Evolutionary conservation across 2,888 invertebrate genomes (phyloP), one percentile per base, ranked within the genome.

Genomic region (Calameuta filiformis): DNA sequence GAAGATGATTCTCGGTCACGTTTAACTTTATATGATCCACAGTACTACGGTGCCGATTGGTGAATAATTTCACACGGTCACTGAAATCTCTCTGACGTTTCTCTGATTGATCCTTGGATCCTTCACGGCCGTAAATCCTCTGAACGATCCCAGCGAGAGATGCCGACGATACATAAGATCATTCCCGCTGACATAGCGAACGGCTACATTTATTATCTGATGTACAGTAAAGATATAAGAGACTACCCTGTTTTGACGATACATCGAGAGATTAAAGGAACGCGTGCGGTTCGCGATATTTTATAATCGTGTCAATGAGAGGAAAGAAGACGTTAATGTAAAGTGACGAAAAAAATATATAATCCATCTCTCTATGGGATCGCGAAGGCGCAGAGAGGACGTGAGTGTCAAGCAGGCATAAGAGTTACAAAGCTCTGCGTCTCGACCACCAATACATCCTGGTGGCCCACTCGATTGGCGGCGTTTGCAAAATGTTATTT

Each of bases 371-470:
- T 56, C 40, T 56, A 23, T 56, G 40, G 40, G 40, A 56, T 56
- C 40, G 40, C 2, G 23, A 56, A 56, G 40, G 23, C 40, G 40
- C 40, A 56, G 40, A 56, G 40, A 56, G 40, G 40, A 56, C 40
- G 23, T 23, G 40, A 56, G 23, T 23, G 40, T 56, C 40, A 23
- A 56, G 40, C 40, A 56, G 40, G 23, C 40, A 56, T 56, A 71
- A 71, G 35, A 40, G 73, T 73, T 79, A 76, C 37, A 79, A 37
- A 76, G 83, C 85, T 81, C 85, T 83, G 71, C 88, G 83, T 56
- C 84, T 82, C 77, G 87, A 88, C 88, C 87, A 88, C 85, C 83
- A 84, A 82, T 85, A 85, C 81, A 86, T 84, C 77, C 84, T 84
- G 77, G 83, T 83, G 79, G 85, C 85, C 88, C 85, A 89, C 79